Base-by-base conservation (phyloP, 64 coral and sea anemone species). In the Montipora foliosa region DNA sequence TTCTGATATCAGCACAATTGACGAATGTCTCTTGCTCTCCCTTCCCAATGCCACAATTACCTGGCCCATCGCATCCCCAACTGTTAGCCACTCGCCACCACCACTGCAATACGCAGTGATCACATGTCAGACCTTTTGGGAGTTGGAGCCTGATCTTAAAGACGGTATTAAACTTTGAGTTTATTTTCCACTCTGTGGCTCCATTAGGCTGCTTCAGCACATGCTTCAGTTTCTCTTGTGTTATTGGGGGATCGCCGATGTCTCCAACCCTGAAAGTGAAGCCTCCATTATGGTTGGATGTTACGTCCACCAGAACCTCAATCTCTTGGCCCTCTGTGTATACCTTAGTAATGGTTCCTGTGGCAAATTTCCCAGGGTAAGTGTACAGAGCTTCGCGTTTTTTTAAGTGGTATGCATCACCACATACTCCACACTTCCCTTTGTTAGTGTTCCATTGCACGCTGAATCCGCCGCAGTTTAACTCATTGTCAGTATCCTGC, bases 41-140 rank as follows among this genome's bases (percentile, higher is more conserved):
- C 48, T 96, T 52, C 0, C 95, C 95, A n/a, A 93, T 13, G 1
- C 95, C 95, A 68, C 95, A 96, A 12, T 58, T 75, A 5, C 82
- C 21, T 25, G 73, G 58, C 13, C 19, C 84, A 80, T 95, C 90
- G 64, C 95, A 96, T 0, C 95, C 95, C 95, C 95, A 96, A 25
- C 90, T 96, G 78, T 96, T 96, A 4, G 84, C 95, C 49, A 80
- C 68, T 5, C 59, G 88, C 95, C 95, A 96, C 95, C 95, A 96
- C 95, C 95, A 96, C 59, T 96, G 95, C 60, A 96, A 44, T 57
- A 96, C 95, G 64, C 95, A 96, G 44, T 93, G 95, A 71, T 96
- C 90, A 89, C 95, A 96, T 71, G 78, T 89, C 60, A 96, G 62
- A 25, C 69, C 79, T 8, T 13, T 22, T 5, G 95, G 95, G 29